phyloP scores from a whole-genome alignment of 2,888 invertebrate genomes.

The Polia nebulosa region DNA sequence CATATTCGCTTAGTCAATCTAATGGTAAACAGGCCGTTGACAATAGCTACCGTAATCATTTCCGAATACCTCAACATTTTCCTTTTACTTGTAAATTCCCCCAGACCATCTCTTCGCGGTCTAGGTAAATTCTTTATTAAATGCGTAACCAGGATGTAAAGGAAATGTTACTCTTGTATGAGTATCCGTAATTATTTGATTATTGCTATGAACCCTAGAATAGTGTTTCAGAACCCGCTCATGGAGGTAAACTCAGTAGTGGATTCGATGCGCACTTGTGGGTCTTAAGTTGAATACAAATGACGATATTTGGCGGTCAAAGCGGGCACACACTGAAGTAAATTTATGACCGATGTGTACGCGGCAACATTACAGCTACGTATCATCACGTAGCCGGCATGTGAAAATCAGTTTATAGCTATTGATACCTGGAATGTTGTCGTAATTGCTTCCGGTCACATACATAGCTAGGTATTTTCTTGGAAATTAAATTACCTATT shows the following conservation, averaged over 20 bases:
- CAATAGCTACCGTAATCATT: constrained; percentile 17
- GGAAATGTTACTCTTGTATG: background rate
- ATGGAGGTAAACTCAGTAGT: constrained; percentile 72
- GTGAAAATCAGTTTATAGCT: constrained; percentile 83
- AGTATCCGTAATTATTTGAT: constrained; percentile 34
- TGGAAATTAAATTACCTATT: constrained; percentile 69
- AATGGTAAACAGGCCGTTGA: constrained; percentile 5
- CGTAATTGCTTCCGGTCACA: constrained; percentile 87
- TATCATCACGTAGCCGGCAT: constrained; percentile 81
- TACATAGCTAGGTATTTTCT: constrained; percentile 70
- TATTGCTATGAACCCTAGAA: constrained; percentile 38
- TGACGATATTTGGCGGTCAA: constrained; percentile 85
- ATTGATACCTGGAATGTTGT: constrained; percentile 82
- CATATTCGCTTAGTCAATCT: constrained; percentile 15
- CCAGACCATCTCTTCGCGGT: background rate
- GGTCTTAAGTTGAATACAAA: constrained; percentile 80
- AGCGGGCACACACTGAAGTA: constrained; percentile 77
- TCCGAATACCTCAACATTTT: constrained; percentile 13
- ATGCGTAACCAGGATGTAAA: background rate
- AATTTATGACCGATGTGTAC: constrained; percentile 78
- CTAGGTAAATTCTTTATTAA: constrained; percentile 2
- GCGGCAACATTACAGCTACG: constrained; percentile 73
- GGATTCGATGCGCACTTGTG: constrained; percentile 73
- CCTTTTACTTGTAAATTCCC: constrained; percentile 4
- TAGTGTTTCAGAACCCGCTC: constrained; percentile 55